Evolutionary conservation across 2,888 invertebrate genomes (phyloP), one percentile per base, ranked within the genome.

Genomic region (Oeneis ivallda): DNA sequence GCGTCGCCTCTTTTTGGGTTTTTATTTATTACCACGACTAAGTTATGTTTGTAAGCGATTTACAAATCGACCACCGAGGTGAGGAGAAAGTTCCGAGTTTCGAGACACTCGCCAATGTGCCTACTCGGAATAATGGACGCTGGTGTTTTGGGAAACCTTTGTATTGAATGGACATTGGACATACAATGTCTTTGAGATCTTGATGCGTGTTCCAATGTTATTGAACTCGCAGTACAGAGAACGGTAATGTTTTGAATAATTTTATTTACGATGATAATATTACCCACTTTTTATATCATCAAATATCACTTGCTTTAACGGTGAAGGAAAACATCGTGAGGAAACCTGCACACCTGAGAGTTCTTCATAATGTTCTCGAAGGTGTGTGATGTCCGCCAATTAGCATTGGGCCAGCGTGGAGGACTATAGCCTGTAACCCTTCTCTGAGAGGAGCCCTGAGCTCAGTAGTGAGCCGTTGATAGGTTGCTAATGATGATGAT

Each of bases 1-100:
- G 70, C 63, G 66, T 66, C 54, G 62, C 68, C 59, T 71, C 53
- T 71, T 64, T 69, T 69, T 66, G 62, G 62, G 56, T 69, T 72
- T 72, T 72, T 72, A 71, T 70, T 70, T 70, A 71, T 71, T 70
- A 65, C 68, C 65, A 37, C 60, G 59, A 53, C 49, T 57, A 53
- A 62, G 50, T 62, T 65, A 53, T 69, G 64, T 63, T 67, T 62
- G 64, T 67, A 60, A 64, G 62, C 64, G 66, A 65, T 70, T 69
- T 62, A 66, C 70, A 62, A 70, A 54, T 54, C 61, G 67, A 62
- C 67, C 69, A 65, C 69, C 53, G 54, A 49, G 54, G 50, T 37
- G 37, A 43, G 43, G 63, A 50, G 65, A 64, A 65, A 67, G 67
- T 39, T 58, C 10, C 37, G 37, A 7, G 37, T 45, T 41, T 47